Evolutionary conservation across 2,888 invertebrate genomes (phyloP), one percentile per base, ranked within the genome.

Genomic region (Drosophila borborema): DNA sequence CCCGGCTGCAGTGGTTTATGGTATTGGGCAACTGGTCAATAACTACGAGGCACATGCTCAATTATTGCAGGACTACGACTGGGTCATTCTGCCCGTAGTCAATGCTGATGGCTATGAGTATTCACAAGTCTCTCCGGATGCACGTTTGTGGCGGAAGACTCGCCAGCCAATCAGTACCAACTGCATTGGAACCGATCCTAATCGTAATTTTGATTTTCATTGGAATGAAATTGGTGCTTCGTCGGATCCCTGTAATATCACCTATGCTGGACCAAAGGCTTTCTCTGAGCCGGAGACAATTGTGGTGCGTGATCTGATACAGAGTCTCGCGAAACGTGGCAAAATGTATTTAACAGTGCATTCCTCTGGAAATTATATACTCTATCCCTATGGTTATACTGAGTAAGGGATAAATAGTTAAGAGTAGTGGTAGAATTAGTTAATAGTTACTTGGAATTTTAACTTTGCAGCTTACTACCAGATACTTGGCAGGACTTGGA

Each of bases 51-150:
- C 59, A 4, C 92, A 93, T 77, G 81, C 80, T 0, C 92, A 94
- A 36, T 85, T 96, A 6, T 88, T 95, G 8, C 90, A 94, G 10
- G 92, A 94, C 34, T 94, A 95, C 48, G 96, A 96, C 86, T 96
- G 95, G 95, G 94, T 95, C 67, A 92, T 95, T n/a, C 81, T 96
- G 64, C 96, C 96, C 0, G 91, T 95, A 1, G 94, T 95, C 16
- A 96, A 96, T 90, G 95, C 96, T 3, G 96, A 96, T 90, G 96
- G 96, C 0, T 96, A 96, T 80, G 95, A 94, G 73, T 95, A 93
- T 89, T 93, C 95, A 0, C 94, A 94, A 62, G 10, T n/a, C 8
- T 73, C 76, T 9, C 51, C 20, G n/a, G 48, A 63, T 8, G 56
- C 77, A 6, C 80, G 92, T 4, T 53, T 91, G 7, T 95, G 95